Evolutionary conservation across 1,140 invertebrate species (phyloP).

Genomic region (Drosophila rufa): DNA sequence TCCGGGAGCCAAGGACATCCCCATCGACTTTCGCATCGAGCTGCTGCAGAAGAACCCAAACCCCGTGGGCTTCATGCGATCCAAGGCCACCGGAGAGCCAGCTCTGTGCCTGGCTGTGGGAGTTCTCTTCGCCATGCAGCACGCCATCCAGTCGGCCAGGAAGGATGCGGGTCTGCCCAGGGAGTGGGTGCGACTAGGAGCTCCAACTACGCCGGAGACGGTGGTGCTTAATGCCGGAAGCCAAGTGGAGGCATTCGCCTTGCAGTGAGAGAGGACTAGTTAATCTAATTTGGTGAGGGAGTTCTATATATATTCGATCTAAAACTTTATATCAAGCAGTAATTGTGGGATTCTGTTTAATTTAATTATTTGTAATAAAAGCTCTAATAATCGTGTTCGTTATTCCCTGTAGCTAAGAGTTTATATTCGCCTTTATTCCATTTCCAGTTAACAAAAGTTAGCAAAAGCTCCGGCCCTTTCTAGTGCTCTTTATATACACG

Average conservation of each 20-base stretch:
- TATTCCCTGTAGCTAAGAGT: too few relatives aligned
- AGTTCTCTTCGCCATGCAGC: conserved; percentile 90
- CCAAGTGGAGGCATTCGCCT: conserved; percentile 42
- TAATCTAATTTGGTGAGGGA: too few relatives aligned
- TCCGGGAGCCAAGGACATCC: conserved; percentile 92
- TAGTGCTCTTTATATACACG: too few relatives aligned
- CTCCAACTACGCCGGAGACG: conserved; percentile 85
- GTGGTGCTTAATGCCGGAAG: conserved; percentile 74
- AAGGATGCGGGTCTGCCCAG: conserved; percentile 86
- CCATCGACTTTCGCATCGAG: conserved; percentile 92
- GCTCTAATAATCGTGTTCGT: background rate
- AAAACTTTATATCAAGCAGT: conserved; percentile 8
- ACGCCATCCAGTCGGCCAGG: conserved; percentile 89
- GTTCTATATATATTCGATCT: too few relatives aligned
- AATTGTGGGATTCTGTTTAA: background rate
- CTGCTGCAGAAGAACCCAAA: conserved; percentile 90
- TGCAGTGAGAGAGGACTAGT: conserved; percentile 26
- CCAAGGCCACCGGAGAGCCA: conserved; percentile 94
- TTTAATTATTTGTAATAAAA: background rate
- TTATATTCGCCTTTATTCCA: background rate
- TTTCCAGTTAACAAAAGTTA: background rate
- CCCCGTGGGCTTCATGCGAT: conserved; percentile 89
- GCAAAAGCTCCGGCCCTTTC: conserved; percentile 2
- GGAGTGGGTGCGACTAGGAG: conserved; percentile 86
- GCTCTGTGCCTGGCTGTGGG: conserved; percentile 89